phyloP scores from a whole-genome alignment of 2,888 invertebrate genomes.

The Synanthedon tipuliformis region DNA sequence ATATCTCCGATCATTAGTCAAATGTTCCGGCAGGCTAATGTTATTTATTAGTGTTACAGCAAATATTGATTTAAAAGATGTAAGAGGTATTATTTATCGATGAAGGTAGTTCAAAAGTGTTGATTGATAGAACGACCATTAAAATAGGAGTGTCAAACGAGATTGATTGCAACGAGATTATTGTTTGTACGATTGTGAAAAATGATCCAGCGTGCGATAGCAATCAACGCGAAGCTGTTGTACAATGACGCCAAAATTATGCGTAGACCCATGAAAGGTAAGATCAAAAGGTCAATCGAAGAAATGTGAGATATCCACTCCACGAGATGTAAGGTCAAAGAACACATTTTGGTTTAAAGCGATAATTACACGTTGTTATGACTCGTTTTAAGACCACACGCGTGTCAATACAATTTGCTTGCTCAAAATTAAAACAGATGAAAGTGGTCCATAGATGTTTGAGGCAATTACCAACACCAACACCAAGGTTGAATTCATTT shows the following conservation, averaged over 20 bases:
- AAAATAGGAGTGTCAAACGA: not conserved
- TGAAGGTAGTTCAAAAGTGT: constrained; percentile 4
- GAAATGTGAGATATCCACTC: constrained; percentile 14
- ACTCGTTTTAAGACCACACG: constrained; percentile 1
- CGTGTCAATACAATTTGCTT: not conserved
- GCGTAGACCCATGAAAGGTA: constrained; percentile 12
- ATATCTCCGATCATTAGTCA: constrained; percentile 19
- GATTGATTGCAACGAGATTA: not conserved
- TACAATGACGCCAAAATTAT: constrained; percentile 2
- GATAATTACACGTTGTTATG: constrained; percentile 1
- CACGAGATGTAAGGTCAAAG: constrained; percentile 12
- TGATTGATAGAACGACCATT: too few relatives aligned
- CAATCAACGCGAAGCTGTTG: constrained; percentile 2
- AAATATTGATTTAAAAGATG: constrained; percentile 22
- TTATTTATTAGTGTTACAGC: constrained; percentile 16
- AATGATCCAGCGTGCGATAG: not conserved
- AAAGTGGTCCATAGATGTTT: too few relatives aligned
- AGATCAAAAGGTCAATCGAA: constrained; percentile 19
- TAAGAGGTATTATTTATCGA: constrained; percentile 14
- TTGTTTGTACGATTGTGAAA: not conserved
- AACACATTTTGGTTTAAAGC: constrained; percentile 8
- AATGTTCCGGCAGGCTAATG: constrained; percentile 12
- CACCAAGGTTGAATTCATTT: too few relatives aligned
- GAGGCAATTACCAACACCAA: too few relatives aligned
- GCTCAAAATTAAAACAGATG: not conserved